Base-by-base conservation (phyloP, 2,113 vertebrate genomes). In the Lophura nycthemera region DNA sequence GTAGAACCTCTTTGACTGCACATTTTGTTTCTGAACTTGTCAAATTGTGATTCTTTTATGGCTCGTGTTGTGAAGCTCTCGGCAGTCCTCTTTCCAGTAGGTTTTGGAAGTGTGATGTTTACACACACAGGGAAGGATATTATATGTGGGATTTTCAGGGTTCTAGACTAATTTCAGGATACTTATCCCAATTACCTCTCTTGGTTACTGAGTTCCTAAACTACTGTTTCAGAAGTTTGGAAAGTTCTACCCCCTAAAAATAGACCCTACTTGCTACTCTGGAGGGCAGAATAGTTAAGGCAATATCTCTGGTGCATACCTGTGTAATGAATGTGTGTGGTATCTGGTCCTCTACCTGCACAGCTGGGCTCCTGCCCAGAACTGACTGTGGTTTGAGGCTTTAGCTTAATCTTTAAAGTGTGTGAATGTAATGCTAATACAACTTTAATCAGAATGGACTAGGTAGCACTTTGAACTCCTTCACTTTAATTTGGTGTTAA, bases 21-120 rank as follows among this genome's bases (percentile, higher is more conserved):
- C 70, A 50, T 95, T 95, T 96, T 90, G 86, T 96, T 96, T 96
- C 86, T 93, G 93, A 93, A 92, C 80, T 65, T 94, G 90, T 92
- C 88, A 90, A 90, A 91, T 48, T 83, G 80, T 72, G 79, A 88
- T 93, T 83, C 86, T 89, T 94, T 95, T 54, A 84, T 76, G 83
- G 57, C 76, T 90, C 24, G 30, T 91, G 61, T 66, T 81, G 57
- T 52, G 89, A 90, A 64, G 54, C 0, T 0, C 77, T 75, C 48
- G 48, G 73, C 86, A 86, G 52, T 67, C 40, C 70, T 86, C 48
- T 40, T 86, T 94, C 90, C 69, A 81, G 70, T 59, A 48, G 69
- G 48, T 78, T 91, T 95, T 78, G 56, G 48, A 91, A 88, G 83
- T 78, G 57, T 78, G 83, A 91, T 73, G 86, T 95, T 95, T 91